Evolutionary conservation across 2,797 vertebrate genomes (phyloP), one percentile per base, ranked within the genome.

Genomic region (Neosilurus hyrtlii): DNA sequence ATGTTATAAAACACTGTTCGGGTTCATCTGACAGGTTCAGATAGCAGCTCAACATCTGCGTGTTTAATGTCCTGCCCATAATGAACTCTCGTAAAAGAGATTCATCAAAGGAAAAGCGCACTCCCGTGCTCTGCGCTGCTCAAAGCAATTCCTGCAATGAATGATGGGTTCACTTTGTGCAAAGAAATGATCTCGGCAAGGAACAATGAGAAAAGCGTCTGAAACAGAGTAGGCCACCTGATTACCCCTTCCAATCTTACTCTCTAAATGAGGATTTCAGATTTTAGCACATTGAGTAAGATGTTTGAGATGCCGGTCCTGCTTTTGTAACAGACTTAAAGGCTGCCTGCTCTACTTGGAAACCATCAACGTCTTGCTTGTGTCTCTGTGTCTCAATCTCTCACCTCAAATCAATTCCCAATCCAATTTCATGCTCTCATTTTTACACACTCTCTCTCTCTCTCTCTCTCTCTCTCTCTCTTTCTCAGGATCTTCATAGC

Each of bases 41-140:
- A 54, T 30, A 26, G 68, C 20, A 26, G 20, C 37, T 35, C 63
- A 51, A 52, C 9, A 51, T 61, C 82, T 51, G 37, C 35, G 5
- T 12, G 20, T 83, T 72, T 83, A 56, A 79, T 52, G 59, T 37
- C 57, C 43, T 26, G 24, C 30, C 76, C 51, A 66, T 72, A 70
- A 79, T 62, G 16, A 83, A 73, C 26, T 65, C 59, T 65, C 59
- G 43, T 76, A 61, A 83, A 83, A 37, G 5, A 16, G 54, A 71
- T 71, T 79, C 67, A 72, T 83, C 10, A 72, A 61, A 77, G n/a
- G 49, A 57, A 68, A 68, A 67, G 72, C 6, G 4, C 30, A 37
- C 30, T 67, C 72, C 62, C 0, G 3, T 57, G 63, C 18, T 68
- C 72, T 26, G 52, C 57, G 43, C 43, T 43, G 43, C 43, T 43